Evolutionary conservation across 2,113 vertebrate species (phyloP).

Genomic region (Hippocampus comes): DNA sequence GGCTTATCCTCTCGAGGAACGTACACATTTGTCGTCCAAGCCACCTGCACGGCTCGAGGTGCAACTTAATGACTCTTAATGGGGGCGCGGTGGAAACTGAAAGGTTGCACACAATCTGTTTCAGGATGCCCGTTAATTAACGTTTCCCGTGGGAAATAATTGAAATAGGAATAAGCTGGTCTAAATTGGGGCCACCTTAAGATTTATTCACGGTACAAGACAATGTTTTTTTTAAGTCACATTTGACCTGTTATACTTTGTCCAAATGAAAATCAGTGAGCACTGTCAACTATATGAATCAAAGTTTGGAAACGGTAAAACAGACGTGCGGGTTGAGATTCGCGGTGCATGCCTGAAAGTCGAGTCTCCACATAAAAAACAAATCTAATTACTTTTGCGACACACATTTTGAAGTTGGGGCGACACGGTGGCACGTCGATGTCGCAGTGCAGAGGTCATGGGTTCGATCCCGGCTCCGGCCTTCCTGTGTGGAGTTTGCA

Average conservation of each 20-base stretch:
- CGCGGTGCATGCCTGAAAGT: too few relatives aligned
- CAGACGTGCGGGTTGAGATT: too few relatives aligned
- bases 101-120: not conserved
- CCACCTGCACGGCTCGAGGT: not conserved
- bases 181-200: not conserved
- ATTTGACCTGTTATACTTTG: too few relatives aligned
- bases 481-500: too few relatives aligned
- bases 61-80: conserved; percentile 2
- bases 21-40: conserved; percentile 16
- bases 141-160: not conserved
- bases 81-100: not conserved
- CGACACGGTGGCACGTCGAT: too few relatives aligned
- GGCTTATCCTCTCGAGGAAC: conserved; percentile 11
- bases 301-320: not conserved
- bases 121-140: not conserved
- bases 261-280: too few relatives aligned
- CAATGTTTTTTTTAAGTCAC: not conserved
- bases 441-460: too few relatives aligned
- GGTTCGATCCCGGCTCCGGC: too few relatives aligned
- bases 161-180: not conserved
- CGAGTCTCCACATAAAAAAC: too few relatives aligned
- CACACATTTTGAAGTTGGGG: not conserved
- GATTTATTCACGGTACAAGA: not conserved
- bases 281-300: not conserved
- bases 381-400: not conserved